Evolutionary conservation across 2,113 vertebrate species (phyloP).

Genomic region (Pogona vitticeps): DNA sequence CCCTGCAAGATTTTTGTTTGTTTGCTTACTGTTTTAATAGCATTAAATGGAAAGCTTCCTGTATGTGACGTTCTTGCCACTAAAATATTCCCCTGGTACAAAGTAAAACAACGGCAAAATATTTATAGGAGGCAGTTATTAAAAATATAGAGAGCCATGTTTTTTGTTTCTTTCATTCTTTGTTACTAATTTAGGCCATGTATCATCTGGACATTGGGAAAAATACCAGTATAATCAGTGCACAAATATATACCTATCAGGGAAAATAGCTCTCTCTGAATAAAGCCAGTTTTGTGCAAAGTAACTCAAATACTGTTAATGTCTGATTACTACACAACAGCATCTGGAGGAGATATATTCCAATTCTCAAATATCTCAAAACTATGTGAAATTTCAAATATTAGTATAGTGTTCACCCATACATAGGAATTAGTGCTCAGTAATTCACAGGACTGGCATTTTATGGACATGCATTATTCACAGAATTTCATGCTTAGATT

Average conservation of each 20-base stretch:
- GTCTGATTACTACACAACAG: background rate
- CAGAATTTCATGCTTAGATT: background rate
- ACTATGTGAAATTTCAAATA: conserved; percentile 23
- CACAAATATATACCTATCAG: conserved; percentile 54
- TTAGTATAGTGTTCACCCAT: conserved; percentile 9
- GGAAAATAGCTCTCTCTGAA: background rate
- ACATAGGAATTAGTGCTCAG: conserved; percentile 21
- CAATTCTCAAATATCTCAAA: conserved; percentile 45
- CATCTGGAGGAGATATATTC: background rate
- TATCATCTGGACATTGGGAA: too few relatives aligned
- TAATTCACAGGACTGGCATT: background rate
- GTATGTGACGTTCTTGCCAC: too few relatives aligned
- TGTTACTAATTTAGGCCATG: too few relatives aligned
- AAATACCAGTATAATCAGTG: too few relatives aligned
- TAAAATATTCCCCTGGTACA: too few relatives aligned
- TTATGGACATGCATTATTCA: conserved; percentile 2
- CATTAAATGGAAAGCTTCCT: too few relatives aligned
- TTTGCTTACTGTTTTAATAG: too few relatives aligned
- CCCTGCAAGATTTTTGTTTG: too few relatives aligned
- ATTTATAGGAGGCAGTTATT: too few relatives aligned
- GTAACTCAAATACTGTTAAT: conserved; percentile 58
- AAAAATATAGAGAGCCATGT: too few relatives aligned
- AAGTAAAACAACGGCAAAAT: too few relatives aligned
- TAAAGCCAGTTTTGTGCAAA: conserved; percentile 10
- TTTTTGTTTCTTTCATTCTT: too few relatives aligned